These are phyloP conservation scores for Agonopterix heracliana DNA, from an alignment of 2,888 invertebrate genomes.

Conservation along the genomic window DNA sequence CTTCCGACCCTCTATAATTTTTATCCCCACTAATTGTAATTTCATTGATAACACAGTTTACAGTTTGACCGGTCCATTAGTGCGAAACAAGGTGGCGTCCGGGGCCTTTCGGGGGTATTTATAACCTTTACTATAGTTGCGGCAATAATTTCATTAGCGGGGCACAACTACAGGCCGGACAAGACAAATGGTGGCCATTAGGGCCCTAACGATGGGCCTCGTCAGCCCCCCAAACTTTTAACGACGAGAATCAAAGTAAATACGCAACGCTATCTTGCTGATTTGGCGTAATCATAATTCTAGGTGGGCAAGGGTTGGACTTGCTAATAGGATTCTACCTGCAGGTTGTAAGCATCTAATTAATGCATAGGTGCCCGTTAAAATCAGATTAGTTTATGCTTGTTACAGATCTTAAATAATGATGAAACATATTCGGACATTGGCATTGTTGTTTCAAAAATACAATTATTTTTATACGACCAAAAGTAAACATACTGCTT, in stretches of 20 bases:
- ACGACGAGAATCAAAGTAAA: conserved; percentile 76
- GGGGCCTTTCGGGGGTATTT: conserved; percentile 69
- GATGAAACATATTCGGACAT: too few species aligned
- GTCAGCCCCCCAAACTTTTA: conserved; percentile 72
- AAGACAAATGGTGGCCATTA: conserved; percentile 77
- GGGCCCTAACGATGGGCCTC: conserved; percentile 72
- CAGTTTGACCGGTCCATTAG: conserved; percentile 77
- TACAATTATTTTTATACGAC: too few species aligned
- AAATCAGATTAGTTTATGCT: too few species aligned
- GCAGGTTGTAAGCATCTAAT: conserved; percentile 48
- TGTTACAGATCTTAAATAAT: too few species aligned
- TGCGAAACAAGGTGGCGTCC: conserved; percentile 71
- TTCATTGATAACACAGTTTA: conserved; percentile 76
- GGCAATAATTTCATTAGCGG: conserved; percentile 77
- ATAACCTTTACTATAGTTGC: conserved; percentile 75
- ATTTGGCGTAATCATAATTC: conserved; percentile 68
- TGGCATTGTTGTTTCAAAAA: too few species aligned
- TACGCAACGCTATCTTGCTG: conserved; percentile 72
- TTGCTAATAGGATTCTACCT: conserved; percentile 47
- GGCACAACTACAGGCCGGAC: conserved; percentile 74
- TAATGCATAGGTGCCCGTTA: conserved; percentile 16
- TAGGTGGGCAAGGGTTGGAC: conserved; percentile 55
- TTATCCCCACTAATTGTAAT: conserved; percentile 74
- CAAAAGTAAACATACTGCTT: too few species aligned
- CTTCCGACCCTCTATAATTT: conserved; percentile 65